phyloP scores from a whole-genome alignment of 2,797 vertebrate species.

The Cynopterus sphinx region DNA sequence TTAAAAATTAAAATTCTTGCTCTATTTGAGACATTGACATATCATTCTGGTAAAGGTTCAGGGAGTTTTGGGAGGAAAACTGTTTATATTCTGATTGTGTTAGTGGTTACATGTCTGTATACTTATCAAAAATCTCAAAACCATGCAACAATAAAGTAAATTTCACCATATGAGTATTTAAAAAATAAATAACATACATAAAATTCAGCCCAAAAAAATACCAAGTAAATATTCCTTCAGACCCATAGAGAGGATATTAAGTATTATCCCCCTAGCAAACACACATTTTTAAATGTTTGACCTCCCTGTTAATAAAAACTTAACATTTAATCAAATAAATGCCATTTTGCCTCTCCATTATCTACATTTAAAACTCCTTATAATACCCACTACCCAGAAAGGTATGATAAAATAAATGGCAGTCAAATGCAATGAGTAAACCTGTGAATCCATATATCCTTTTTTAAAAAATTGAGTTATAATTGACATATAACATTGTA shows the following conservation, averaged over 20 bases:
- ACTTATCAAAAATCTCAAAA: slow-evolving; percentile 37
- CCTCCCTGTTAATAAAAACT: slow-evolving; percentile 2
- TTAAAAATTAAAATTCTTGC: slow-evolving; percentile 3
- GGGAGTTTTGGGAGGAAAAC: background rate
- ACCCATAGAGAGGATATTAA: background rate
- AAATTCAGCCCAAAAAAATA: background rate
- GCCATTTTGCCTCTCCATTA: background rate
- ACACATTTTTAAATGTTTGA: background rate
- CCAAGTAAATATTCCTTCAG: slow-evolving; percentile 32
- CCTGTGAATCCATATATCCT: background rate
- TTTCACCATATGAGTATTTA: background rate
- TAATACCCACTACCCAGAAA: background rate
- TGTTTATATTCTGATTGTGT: background rate
- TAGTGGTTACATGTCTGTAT: background rate
- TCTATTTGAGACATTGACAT: background rate
- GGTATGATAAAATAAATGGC: background rate
- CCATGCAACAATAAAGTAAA: background rate
- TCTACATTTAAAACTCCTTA: background rate
- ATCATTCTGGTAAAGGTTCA: background rate
- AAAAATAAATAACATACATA: background rate
- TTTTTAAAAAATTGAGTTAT: background rate
- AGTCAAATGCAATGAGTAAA: background rate
- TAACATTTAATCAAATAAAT: slow-evolving; percentile 3
- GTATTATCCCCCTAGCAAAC: background rate
- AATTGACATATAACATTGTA: background rate